Percentiles rank a stretch among this genome's conserved stretches.
phyloP scores from a whole-genome alignment of 2,113 vertebrate species.

The Clarias magur region DNA sequence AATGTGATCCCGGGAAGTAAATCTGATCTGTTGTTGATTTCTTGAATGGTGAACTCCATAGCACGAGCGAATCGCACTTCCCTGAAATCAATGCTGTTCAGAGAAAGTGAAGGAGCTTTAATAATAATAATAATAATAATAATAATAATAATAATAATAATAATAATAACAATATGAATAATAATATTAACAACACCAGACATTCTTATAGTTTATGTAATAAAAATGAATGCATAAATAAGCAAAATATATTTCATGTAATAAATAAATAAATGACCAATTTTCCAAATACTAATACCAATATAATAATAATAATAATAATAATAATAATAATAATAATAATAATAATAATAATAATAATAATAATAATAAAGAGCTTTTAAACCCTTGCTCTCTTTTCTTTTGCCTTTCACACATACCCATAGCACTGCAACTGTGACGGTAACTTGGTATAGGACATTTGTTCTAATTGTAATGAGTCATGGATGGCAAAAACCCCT shows the following conservation, averaged over 20 bases:
- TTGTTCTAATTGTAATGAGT: slow-evolving; percentile 49
- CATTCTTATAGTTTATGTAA: not conserved
- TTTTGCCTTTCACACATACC: slow-evolving; percentile 18
- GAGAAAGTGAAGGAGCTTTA: slow-evolving; percentile 20
- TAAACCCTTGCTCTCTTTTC: not conserved
- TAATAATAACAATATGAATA: not conserved
- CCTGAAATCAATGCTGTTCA: slow-evolving; percentile 58
- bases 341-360: not conserved
- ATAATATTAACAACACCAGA: not conserved
- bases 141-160: not conserved
- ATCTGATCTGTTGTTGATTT: slow-evolving; percentile 71
- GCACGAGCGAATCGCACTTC: slow-evolving; percentile 65
- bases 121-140: not conserved
- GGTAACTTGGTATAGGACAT: slow-evolving; percentile 61
- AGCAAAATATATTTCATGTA: not conserved
- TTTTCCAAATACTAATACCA: not conserved
- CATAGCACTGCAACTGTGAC: slow-evolving; percentile 59
- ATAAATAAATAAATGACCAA: not conserved
- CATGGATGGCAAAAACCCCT: slow-evolving; percentile 66
- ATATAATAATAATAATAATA: not conserved
- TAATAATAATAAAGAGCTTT: not conserved
- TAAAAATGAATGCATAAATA: not conserved
- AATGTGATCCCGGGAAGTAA: slow-evolving; percentile 65
- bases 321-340: not conserved
- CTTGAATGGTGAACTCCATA: slow-evolving; percentile 69